phyloP scores from a whole-genome alignment of 2,797 vertebrate genomes.

The Chloroceryle inda region DNA sequence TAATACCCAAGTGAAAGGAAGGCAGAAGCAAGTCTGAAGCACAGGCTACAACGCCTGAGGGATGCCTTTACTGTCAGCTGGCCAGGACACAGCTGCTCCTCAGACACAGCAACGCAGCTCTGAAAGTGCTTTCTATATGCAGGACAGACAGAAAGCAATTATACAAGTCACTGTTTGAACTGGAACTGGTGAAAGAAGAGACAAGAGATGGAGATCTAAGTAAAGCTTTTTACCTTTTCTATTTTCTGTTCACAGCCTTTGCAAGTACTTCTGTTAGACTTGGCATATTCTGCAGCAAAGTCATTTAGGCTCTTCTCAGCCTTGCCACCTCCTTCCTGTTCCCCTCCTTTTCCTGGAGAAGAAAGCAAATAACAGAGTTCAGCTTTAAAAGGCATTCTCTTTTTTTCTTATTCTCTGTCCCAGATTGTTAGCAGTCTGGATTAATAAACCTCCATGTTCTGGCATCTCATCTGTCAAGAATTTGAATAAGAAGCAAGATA shows the following conservation, averaged over 20 bases:
- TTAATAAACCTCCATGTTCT: background rate
- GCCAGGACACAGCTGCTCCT: background rate
- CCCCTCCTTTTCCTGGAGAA: conserved; percentile 85
- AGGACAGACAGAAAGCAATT: background rate
- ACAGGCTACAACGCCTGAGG: background rate
- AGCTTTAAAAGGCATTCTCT: background rate
- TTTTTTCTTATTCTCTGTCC: background rate
- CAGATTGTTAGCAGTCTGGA: background rate
- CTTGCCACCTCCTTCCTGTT: conserved; percentile 84
- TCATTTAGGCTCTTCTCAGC: conserved; percentile 89
- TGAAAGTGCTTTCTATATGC: background rate
- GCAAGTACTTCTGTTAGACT: conserved; percentile 97
- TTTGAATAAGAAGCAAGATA: background rate
- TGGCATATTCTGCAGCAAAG: conserved; percentile 96
- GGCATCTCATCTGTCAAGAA: background rate
- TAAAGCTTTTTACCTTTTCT: conserved; percentile 87
- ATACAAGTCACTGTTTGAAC: background rate
- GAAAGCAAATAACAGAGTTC: background rate
- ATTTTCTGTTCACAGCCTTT: conserved; percentile 97
- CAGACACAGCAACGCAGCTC: background rate
- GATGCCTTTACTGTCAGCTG: background rate
- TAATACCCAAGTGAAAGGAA: background rate
- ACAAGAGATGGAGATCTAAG: background rate
- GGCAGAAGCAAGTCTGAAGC: background rate
- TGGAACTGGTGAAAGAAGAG: background rate